These are phyloP conservation scores for Bucorvus abyssinicus DNA, from an alignment of 2,797 vertebrate genomes.

Conservation along the genomic window DNA sequence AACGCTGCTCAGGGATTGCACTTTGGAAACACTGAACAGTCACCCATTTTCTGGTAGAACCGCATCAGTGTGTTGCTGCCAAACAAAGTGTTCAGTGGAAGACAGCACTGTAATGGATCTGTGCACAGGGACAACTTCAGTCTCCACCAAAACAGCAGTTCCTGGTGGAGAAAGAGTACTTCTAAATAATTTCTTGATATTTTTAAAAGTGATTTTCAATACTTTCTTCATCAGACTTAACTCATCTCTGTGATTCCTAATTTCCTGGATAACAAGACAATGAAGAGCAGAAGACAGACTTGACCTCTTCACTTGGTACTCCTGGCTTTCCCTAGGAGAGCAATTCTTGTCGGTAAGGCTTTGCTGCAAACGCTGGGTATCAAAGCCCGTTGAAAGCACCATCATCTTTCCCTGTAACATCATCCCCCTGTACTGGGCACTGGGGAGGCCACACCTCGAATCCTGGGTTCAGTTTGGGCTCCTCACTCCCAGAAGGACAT, in stretches of 20 bases:
- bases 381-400: not conserved
- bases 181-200: not conserved
- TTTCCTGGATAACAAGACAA: not conserved
- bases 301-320: not conserved
- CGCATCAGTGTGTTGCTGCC: not conserved
- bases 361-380: not conserved
- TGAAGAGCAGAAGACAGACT: not conserved
- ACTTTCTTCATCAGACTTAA: not conserved
- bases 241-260: not conserved
- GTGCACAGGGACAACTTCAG: not conserved
- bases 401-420: not conserved
- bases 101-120: not conserved
- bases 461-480: too few relatives aligned
- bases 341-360: not conserved
- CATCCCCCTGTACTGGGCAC: too few relatives aligned
- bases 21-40: not conserved
- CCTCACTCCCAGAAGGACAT: too few relatives aligned
- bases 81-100: not conserved
- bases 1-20: not conserved
- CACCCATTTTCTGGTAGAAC: not conserved
- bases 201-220: not conserved
- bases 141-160: not conserved
- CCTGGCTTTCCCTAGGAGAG: not conserved
- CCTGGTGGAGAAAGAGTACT: not conserved
- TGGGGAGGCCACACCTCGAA: too few relatives aligned